Evolutionary conservation across 2,797 vertebrate species (phyloP).

Genomic region (Gallirallus australis): DNA sequence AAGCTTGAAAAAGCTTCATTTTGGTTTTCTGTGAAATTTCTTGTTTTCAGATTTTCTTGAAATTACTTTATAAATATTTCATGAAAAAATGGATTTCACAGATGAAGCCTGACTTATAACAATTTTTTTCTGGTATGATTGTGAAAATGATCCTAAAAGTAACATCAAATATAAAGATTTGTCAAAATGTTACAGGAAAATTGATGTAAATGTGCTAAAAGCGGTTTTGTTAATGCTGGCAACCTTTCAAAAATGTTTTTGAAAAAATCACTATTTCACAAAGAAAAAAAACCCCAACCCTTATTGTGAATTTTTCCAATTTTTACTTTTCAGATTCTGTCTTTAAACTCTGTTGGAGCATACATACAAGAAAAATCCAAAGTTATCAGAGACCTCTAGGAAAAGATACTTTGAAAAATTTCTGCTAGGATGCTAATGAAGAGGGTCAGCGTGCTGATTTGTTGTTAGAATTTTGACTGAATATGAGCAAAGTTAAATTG

Average conservation of each 20-base stretch:
- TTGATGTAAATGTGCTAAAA: not conserved
- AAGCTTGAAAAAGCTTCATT: not conserved
- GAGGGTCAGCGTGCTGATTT: conserved; percentile 7
- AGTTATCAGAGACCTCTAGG: not conserved
- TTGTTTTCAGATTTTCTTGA: not conserved
- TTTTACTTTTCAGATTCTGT: not conserved
- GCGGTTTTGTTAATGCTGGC: not conserved
- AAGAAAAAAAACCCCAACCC: rapidly evolving
- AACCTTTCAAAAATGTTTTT: not conserved
- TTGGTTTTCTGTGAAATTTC: not conserved
- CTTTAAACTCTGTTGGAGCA: not conserved
- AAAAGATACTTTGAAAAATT: not conserved
- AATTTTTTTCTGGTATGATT: not conserved
- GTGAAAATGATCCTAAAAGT: not conserved
- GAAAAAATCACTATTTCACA: not conserved
- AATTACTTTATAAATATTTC: not conserved
- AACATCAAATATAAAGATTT: not conserved
- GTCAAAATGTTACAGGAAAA: not conserved
- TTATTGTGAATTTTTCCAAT: not conserved
- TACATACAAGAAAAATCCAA: not conserved
- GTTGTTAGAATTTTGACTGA: conserved; percentile 50
- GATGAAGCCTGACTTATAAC: not conserved
- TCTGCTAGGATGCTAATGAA: not conserved
- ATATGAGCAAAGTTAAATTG: conserved; percentile 53
- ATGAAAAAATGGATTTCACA: not conserved